Evolutionary conservation across 2,888 invertebrate genomes (phyloP).

Genomic region (Leucophenga maculata): DNA sequence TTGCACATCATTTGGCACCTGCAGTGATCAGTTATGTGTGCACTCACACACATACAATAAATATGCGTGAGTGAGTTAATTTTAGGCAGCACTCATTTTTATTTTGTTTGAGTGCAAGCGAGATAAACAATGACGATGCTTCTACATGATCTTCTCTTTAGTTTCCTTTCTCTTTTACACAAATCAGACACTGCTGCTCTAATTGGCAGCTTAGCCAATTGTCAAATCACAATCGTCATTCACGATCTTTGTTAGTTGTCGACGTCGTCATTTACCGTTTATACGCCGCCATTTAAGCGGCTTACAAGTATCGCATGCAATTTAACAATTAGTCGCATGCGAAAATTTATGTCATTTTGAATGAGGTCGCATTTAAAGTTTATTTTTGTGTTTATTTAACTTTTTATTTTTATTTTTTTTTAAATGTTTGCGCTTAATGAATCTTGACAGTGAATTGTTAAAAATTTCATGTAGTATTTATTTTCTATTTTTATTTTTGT

Average conservation of each 20-base stretch:
- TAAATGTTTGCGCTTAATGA: no score
- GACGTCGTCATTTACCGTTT: slow-evolving; percentile 9
- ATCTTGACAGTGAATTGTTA: no score
- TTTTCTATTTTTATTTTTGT: neutral
- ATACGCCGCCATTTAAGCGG: slow-evolving; percentile 13
- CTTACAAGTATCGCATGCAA: slow-evolving; percentile 20
- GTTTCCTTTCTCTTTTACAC: no score
- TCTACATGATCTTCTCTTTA: no score
- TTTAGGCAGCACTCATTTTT: no score
- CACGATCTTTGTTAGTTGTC: neutral
- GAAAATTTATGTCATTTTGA: neutral
- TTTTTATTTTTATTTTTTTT: neutral
- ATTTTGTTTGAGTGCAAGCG: no score
- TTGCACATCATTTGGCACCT: no score
- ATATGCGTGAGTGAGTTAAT: no score
- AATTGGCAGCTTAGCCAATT: slow-evolving; percentile 11
- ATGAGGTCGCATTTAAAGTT: neutral
- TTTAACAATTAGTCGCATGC: slow-evolving; percentile 19
- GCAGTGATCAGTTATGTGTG: no score
- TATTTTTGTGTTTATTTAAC: neutral
- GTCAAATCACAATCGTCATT: neutral
- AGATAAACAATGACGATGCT: no score
- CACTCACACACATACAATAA: no score
- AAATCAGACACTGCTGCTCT: neutral
- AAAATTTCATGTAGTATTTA: neutral